These are phyloP conservation scores for Hypanus sabinus DNA, from an alignment of 2,113 vertebrate species.

Conservation along the genomic window DNA sequence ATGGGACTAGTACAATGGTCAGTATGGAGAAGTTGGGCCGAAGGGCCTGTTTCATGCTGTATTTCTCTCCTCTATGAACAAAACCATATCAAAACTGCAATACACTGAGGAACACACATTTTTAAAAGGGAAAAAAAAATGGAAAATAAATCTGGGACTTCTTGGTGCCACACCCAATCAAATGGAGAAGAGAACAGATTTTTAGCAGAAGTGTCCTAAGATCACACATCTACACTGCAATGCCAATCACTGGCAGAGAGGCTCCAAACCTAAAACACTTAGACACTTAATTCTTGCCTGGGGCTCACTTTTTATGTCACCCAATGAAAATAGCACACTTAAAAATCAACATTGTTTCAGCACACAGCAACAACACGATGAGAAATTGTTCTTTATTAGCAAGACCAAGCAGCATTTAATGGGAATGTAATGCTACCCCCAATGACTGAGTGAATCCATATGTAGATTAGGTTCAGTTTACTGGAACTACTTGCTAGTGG, in stretches of 20 bases:
- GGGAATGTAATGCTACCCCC: neutral
- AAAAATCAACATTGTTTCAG: neutral
- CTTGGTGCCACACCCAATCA: neutral
- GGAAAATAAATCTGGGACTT: neutral
- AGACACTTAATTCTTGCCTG: neutral
- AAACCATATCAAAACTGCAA: too few relatives aligned
- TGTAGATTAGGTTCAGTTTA: neutral
- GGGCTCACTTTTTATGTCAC: neutral
- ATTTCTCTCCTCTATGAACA: too few relatives aligned
- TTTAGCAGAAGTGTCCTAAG: neutral
- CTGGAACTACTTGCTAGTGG: neutral
- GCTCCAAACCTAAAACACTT: neutral
- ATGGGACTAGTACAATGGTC: too few relatives aligned
- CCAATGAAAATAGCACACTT: neutral
- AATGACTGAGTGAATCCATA: neutral
- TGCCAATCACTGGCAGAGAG: neutral
- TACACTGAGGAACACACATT: neutral
- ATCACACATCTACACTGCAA: neutral
- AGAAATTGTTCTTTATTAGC: neutral
- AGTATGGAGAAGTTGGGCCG: too few relatives aligned
- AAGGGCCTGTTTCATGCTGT: too few relatives aligned
- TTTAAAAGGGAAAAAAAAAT: neutral
- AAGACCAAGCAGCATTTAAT: conserved; percentile 14
- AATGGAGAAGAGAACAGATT: neutral
- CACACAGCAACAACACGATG: neutral